A percentile compares a stretch with the other conserved stretches of the same genome.
These are phyloP conservation scores for Timema cristinae DNA, from an alignment of 2,888 invertebrate genomes.

Conservation along the genomic window DNA sequence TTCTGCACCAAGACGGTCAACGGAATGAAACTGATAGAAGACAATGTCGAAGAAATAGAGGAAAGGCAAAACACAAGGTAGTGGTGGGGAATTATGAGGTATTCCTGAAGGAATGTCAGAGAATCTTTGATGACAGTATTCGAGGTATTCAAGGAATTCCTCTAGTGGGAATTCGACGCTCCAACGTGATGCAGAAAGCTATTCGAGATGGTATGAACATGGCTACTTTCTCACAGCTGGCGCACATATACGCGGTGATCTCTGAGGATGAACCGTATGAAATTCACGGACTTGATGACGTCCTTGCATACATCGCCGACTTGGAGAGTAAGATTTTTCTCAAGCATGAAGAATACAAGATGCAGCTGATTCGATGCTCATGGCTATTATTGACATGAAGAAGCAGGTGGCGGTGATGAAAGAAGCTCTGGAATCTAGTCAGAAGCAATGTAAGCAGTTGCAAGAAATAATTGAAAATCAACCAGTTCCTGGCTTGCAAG, in stretches of 20 bases:
- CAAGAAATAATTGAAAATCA: not conserved
- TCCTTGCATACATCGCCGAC: not conserved
- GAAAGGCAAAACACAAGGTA: constrained; percentile 3
- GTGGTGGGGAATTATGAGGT: not conserved
- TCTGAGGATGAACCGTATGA: not conserved
- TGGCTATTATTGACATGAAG: not conserved
- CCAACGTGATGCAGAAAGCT: constrained; percentile 1
- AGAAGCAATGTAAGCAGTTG: not conserved
- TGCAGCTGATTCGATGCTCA: not conserved
- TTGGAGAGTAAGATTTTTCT: not conserved
- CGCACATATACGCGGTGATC: not conserved
- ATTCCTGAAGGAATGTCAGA: constrained; percentile 13
- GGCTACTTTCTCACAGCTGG: not conserved
- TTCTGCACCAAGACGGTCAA: not conserved
- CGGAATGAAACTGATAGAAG: not conserved
- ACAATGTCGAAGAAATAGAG: not conserved
- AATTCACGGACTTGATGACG: not conserved
- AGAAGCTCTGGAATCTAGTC: not conserved
- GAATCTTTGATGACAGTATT: not conserved
- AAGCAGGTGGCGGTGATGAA: not conserved
- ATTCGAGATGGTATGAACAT: constrained; percentile 7
- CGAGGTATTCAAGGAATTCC: not conserved
- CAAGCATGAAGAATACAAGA: not conserved
- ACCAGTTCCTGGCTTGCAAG: no score
- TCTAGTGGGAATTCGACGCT: not conserved